These are phyloP conservation scores for Apus apus DNA, from an alignment of 2,113 vertebrate species.

Conservation along the genomic window DNA sequence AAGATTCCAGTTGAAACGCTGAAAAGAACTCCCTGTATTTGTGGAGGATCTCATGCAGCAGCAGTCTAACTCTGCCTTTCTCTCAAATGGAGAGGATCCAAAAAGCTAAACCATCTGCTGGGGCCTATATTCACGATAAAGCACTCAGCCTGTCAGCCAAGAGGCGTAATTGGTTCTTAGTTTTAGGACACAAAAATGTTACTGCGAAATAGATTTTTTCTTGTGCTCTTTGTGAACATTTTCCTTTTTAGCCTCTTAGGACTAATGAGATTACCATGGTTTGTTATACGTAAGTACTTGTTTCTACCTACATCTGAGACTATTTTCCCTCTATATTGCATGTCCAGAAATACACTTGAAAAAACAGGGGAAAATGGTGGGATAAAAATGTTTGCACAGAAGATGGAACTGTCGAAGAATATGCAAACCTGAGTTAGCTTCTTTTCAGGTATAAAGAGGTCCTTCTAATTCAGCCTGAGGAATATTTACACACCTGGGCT, in stretches of 20 bases:
- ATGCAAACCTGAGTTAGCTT: neutral
- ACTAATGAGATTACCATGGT: neutral
- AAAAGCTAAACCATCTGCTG: neutral
- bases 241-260: neutral
- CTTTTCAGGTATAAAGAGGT: neutral
- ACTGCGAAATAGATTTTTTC: neutral
- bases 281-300: neutral
- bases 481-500: neutral
- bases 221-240: neutral
- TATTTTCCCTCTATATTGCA: neutral
- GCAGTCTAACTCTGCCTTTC: neutral
- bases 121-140: constrained; percentile 28
- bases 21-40: neutral
- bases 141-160: neutral
- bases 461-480: neutral
- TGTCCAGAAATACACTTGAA: neutral
- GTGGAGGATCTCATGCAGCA: neutral
- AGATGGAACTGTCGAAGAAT: neutral
- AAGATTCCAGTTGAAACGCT: neutral
- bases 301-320: neutral
- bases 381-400: neutral
- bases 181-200: constrained; percentile 31
- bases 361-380: neutral
- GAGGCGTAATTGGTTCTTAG: neutral
- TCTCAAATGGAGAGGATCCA: constrained; percentile 1